These are phyloP conservation scores for Erannis defoliaria DNA, from an alignment of 2,888 invertebrate species.

Conservation along the genomic window DNA sequence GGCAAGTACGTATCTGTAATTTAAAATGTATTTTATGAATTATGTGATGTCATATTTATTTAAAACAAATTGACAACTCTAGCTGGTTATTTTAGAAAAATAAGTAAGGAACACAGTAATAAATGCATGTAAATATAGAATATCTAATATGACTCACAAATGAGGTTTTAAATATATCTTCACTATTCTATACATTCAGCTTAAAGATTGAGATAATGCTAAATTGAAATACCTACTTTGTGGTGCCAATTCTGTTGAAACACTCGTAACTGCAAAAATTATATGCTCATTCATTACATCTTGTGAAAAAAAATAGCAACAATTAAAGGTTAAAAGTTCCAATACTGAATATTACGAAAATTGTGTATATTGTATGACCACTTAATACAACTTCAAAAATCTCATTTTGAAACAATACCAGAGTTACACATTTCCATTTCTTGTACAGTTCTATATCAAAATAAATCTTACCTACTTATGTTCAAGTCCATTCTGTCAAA, in stretches of 20 bases:
- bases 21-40: neutral
- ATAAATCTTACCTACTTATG: no score
- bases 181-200: neutral
- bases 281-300: neutral
- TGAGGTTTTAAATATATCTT: slow-evolving; percentile 3
- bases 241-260: neutral
- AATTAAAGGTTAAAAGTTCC: no score
- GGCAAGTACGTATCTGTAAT: neutral
- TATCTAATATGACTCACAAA: slow-evolving; percentile 7
- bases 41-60: no score
- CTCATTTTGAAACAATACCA: no score
- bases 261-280: neutral
- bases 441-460: no score
- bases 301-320: no score
- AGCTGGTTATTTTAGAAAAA: neutral
- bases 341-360: no score
- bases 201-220: neutral
- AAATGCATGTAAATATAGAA: slow-evolving; percentile 12
- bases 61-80: neutral
- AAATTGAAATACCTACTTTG: neutral
- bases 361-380: no score
- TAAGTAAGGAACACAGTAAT: slow-evolving; percentile 8
- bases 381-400: no score
- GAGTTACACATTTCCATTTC: no score
- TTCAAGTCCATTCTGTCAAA: no score